Percentiles rank a stretch among this genome's conserved stretches.
Conservation (phyloP, 2,888 invertebrate species). For the Poecilobothrus nobilitatus region DNA sequence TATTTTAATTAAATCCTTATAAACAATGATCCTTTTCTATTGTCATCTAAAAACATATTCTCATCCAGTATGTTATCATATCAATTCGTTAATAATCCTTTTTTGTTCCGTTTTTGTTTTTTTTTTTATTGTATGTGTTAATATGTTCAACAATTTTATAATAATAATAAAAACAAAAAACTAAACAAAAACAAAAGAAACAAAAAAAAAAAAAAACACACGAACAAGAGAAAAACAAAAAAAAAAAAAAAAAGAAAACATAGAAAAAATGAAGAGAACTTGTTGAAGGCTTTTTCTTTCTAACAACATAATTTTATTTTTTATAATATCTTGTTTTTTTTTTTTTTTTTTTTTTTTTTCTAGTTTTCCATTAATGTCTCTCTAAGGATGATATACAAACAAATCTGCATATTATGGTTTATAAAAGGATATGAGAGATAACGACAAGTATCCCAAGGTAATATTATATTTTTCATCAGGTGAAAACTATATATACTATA, state of each 20-base stretch:
- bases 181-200: too few species aligned
- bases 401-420: slow-evolving; percentile 2
- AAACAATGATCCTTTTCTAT: too few species aligned
- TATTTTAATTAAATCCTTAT: too few species aligned
- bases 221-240: too few species aligned
- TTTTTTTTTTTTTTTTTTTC: not conserved
- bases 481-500: not conserved
- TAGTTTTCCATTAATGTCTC: slow-evolving; percentile 4
- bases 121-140: not conserved
- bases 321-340: not conserved
- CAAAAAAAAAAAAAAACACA: too few species aligned
- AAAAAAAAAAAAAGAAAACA: too few species aligned
- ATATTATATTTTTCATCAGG: not conserved
- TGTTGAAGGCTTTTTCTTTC: slow-evolving; percentile 1
- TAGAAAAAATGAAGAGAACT: not conserved
- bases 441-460: slow-evolving; percentile 6
- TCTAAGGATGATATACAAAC: slow-evolving; percentile 3
- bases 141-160: slow-evolving; percentile 2
- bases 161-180: not conserved
- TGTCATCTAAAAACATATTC: not conserved
- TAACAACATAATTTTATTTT: slow-evolving; percentile 2
- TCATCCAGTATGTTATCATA: not conserved
- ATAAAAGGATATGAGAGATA: not conserved
- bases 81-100: not conserved
- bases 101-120: not conserved